Base-by-base conservation (phyloP, 2,113 vertebrate genomes). In the Phrynosoma platyrhinos region DNA sequence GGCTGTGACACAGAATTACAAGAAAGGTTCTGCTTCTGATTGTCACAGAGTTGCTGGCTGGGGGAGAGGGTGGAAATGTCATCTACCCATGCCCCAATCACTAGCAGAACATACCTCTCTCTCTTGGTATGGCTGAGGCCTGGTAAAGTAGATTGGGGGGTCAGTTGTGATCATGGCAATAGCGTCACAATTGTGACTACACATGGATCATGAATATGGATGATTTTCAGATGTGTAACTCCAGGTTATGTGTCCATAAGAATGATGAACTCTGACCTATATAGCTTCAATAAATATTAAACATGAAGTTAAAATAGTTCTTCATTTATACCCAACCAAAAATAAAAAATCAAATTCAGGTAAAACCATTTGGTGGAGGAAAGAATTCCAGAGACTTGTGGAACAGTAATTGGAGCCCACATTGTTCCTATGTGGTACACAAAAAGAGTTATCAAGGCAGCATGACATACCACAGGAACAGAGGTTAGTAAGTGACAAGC, bases 401-500 rank as follows among this genome's bases (percentile, higher is more conserved):
- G 23, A 66, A 27, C 10, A 80, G 1, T 23, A 9, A 87, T n/a
- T 42, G 47, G 25, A 20, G 7, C 40, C 27, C 30, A 74, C 23
- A 30, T 55, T 47, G 16, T 75, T 82, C n/a, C 18, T 47, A 74
- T 66, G 76, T 27, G 9, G 64, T 36, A 25, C 16, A 47, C 21
- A 77, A 5, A 47, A 77, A 32, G 16, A 30, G 58, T 62, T 25
- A 36, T 23, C 32, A 40, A 76, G 36, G 47, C 30, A 64, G 20
- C 3, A 42, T 16, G 40, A 42, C 71, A 32, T 21, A 74, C 20
- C 62, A 76, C 9, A 66, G 42, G 20, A 25, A 21, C 62, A 52
- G 25, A 82, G 42, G 79, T 88, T 88, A 88, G 80, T 88, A 77
- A 53, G 72, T 82, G 58, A 53, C 25, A 40, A 66, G 23, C 21